Base-by-base conservation (phyloP, 2,888 invertebrate genomes). In the Sesia bembeciformis region DNA sequence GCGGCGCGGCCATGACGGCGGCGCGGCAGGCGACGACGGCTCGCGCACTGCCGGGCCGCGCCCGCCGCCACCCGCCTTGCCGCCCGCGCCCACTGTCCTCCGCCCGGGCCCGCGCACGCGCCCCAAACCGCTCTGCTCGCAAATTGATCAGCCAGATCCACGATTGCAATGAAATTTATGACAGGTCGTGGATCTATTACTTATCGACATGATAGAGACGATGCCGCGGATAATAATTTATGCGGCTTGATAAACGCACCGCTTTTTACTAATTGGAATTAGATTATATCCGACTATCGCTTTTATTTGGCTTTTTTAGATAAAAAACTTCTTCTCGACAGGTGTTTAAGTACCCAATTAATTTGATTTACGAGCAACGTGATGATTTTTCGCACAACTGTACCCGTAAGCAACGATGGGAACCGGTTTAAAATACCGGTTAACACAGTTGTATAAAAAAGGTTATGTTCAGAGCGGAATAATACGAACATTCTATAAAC, bases 81-180 rank as follows among this genome's bases (percentile, higher is more conserved):
- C 66, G 64, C 65, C 68, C 67, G 68, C 68, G 66, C 69, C 67
- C 65, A 2, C 23, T 23, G 23, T 2, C 23, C 23, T 23, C 23
- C 23, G 23, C 23, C 23, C 66, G 67, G 52, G 65, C 62, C 62
- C 70, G 64, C 68, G 66, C 67, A 60, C 64, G 62, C 65, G 65
- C 67, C 40, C 40, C 23, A 49, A 23, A 7, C 53, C 62, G 57
- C 67, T 57, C 66, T 62, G 55, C 63, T 58, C 68, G 62, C 76
- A 68, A 78, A 86, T 86, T 86, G 86, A 86, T 86, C 87, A 85
- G 81, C 79, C 79, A 76, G 81, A 82, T 81, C 81, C 83, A 71
- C 80, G 81, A 84, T 83, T 82, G 83, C 83, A 81, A 84, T 83
- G 76, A 84, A 86, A 86, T 86, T 85, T 86, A 87, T 84, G 84